A percentile compares a stretch with the other conserved stretches of the same genome.
Evolutionary conservation across 2,888 invertebrate species (phyloP).

Genomic region (Pachymerium ferrugineum): DNA sequence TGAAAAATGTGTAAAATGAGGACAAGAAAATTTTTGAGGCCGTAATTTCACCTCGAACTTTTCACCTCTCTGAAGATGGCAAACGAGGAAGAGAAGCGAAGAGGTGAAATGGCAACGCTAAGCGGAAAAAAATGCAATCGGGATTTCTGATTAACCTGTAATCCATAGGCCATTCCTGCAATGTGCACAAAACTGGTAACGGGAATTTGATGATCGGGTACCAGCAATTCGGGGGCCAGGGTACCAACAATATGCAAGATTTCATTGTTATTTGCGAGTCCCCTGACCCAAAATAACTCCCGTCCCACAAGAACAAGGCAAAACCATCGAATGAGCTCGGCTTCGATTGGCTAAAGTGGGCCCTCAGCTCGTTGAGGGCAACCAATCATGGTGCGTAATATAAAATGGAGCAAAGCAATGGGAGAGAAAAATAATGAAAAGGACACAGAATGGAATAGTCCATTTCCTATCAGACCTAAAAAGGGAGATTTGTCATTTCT

Average conservation of each 20-base stretch:
- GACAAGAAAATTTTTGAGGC: no score
- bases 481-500: background rate
- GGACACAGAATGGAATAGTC: background rate
- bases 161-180: background rate
- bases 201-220: background rate
- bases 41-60: background rate
- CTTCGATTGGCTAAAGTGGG: background rate
- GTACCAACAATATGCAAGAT: constrained; percentile 2
- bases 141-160: background rate
- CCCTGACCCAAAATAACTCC: constrained; percentile 8
- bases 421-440: background rate
- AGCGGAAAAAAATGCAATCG: background rate
- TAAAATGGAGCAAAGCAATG: background rate
- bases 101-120: background rate
- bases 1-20: no score
- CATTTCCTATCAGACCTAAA: background rate
- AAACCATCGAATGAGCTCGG: background rate
- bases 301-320: background rate
- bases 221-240: background rate
- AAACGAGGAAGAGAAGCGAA: background rate
- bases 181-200: background rate
- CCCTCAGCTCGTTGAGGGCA: background rate
- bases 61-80: background rate
- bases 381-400: background rate
- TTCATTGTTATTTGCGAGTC: background rate